Percentiles rank a stretch among this genome's conserved stretches.
phyloP scores from a whole-genome alignment of 2,888 invertebrate species.

The Amblyteles armatorius region DNA sequence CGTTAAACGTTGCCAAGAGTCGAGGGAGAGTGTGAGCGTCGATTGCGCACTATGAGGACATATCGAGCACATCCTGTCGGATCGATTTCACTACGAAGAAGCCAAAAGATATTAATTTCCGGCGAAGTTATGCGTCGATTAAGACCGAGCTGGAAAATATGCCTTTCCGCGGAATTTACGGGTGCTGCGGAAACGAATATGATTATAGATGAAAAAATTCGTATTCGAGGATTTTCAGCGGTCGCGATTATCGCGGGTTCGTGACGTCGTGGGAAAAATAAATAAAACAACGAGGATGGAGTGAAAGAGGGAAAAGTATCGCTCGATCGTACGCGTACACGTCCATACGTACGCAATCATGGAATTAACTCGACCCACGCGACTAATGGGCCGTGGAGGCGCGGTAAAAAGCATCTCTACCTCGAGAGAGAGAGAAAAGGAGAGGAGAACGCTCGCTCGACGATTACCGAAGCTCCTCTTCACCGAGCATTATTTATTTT shows the following conservation, averaged over 20 bases:
- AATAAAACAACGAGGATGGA: constrained; percentile 52
- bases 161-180: too few relatives aligned
- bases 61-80: too few relatives aligned
- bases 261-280: constrained; percentile 55
- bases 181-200: too few relatives aligned
- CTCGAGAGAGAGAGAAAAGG: neutral
- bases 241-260: constrained; percentile 1
- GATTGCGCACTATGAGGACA: constrained; percentile 32
- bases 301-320: constrained; percentile 39
- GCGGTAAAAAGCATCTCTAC: constrained; percentile 58
- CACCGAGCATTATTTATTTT: neutral
- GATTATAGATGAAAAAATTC: too few relatives aligned
- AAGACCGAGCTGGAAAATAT: too few relatives aligned
- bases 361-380: constrained; percentile 70
- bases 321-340: constrained; percentile 48
- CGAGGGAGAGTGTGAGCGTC: constrained; percentile 24
- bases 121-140: too few relatives aligned
- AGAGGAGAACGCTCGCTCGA: constrained; percentile 25
- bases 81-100: too few relatives aligned
- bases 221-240: neutral
- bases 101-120: too few relatives aligned
- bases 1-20: constrained; percentile 73
- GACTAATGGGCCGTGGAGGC: constrained; percentile 66
- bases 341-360: constrained; percentile 63
- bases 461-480: constrained; percentile 44